A percentile compares a stretch with the other conserved stretches of the same genome.
These are phyloP conservation scores for Ophraella communa DNA, from an alignment of 2,888 invertebrate genomes.

Conservation along the genomic window DNA sequence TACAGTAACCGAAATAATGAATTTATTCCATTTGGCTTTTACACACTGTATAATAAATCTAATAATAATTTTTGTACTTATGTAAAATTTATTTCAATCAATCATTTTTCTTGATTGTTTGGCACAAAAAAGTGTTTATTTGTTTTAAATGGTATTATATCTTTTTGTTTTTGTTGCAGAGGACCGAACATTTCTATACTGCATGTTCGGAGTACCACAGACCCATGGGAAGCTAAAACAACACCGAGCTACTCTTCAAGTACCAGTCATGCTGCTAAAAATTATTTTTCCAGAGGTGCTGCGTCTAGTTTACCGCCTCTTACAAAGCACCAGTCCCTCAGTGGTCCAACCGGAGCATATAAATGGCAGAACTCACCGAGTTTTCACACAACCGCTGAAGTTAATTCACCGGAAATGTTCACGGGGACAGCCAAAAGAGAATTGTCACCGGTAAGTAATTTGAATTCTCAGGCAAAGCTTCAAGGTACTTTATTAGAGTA, in stretches of 20 bases:
- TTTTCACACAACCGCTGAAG: constrained; percentile 57
- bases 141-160: neutral
- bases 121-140: no score
- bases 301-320: constrained; percentile 46
- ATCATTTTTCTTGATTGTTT: no score
- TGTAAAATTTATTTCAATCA: no score
- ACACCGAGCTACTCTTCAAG: constrained; percentile 55
- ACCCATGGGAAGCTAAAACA: constrained; percentile 63
- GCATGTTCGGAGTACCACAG: constrained; percentile 64
- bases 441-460: constrained; percentile 65
- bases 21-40: no score
- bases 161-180: constrained; percentile 54
- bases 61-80: no score
- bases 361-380: constrained; percentile 50
- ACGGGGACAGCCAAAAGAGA: constrained; percentile 60
- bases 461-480: no score
- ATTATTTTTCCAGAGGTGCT: constrained; percentile 47
- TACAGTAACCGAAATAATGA: no score
- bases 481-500: no score
- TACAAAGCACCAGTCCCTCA: constrained; percentile 55
- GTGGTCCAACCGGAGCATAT: constrained; percentile 41
- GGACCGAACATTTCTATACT: constrained; percentile 65
- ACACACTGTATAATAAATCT: no score
- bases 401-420: constrained; percentile 60
- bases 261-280: constrained; percentile 46